A percentile compares a stretch with the other conserved stretches of the same genome.
Conservation (phyloP, 2,797 vertebrate species). For the Pristis pectinata region DNA sequence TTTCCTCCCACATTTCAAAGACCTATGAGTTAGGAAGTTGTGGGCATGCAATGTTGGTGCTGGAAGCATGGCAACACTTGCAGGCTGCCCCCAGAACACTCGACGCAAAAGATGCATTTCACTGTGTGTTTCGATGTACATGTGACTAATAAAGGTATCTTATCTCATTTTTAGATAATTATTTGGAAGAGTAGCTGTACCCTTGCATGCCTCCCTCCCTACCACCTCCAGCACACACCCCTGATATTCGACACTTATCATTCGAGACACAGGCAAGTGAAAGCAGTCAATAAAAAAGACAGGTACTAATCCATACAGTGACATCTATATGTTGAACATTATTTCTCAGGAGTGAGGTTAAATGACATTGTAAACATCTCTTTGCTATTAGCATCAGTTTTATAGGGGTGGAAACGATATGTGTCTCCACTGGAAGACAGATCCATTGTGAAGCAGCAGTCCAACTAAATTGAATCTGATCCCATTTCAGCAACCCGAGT, state of each 20-base stretch:
- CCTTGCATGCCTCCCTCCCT: neutral
- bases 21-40: too few species aligned
- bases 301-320: neutral
- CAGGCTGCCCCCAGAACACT: too few species aligned
- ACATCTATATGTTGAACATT: neutral
- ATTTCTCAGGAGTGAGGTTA: neutral
- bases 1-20: too few species aligned
- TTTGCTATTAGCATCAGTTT: neutral
- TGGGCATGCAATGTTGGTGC: too few species aligned
- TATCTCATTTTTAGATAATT: too few species aligned
- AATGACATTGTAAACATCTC: neutral
- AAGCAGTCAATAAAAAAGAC: neutral
- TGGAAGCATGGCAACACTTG: too few species aligned
- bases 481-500: neutral
- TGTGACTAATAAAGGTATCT: too few species aligned
- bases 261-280: neutral
- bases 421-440: constrained; percentile 23
- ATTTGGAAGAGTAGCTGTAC: too few species aligned
- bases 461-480: constrained; percentile 1
- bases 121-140: too few species aligned
- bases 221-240: neutral
- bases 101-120: too few species aligned
- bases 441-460: neutral
- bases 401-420: neutral
- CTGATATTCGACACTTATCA: neutral